phyloP scores from a whole-genome alignment of 2,888 invertebrate species.

The Caprella mutica region DNA sequence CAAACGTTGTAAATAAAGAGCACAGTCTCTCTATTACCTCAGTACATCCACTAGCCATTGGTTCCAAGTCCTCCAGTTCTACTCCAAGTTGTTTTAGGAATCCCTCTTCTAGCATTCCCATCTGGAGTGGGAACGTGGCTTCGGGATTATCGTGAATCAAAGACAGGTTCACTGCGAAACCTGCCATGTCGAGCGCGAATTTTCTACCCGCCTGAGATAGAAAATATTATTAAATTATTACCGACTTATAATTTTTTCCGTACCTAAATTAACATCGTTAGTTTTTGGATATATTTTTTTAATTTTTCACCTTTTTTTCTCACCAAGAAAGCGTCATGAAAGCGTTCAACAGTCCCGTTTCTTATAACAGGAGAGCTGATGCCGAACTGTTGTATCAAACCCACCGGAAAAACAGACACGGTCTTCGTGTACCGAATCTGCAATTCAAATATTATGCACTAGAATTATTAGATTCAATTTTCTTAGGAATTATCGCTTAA shows the following conservation, averaged over 20 bases:
- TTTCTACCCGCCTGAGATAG: constrained; percentile 51
- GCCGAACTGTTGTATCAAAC: constrained; percentile 61
- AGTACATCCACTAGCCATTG: constrained; percentile 59
- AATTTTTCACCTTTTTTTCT: neutral
- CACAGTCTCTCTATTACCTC: too few species aligned
- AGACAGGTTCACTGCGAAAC: constrained; percentile 61
- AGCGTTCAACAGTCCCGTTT: constrained; percentile 46
- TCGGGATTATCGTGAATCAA: constrained; percentile 37
- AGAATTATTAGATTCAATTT: too few species aligned
- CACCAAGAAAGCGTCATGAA: constrained; percentile 50
- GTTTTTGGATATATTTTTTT: too few species aligned
- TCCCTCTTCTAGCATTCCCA: constrained; percentile 67
- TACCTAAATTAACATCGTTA: too few species aligned
- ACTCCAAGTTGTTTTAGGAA: constrained; percentile 58
- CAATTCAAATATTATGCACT: too few species aligned
- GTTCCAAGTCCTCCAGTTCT: constrained; percentile 56
- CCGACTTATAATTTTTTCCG: too few species aligned
- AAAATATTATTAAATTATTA: too few species aligned
- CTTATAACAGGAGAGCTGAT: constrained; percentile 53
- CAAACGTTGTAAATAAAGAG: too few species aligned
- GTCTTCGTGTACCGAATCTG: constrained; percentile 62
- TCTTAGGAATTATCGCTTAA: too few species aligned
- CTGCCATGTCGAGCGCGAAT: constrained; percentile 73
- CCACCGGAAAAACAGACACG: constrained; percentile 77
- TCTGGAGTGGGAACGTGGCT: constrained; percentile 56